Evolutionary conservation across 1,140 invertebrate genomes (phyloP).

Genomic region (Charaxes varanes): DNA sequence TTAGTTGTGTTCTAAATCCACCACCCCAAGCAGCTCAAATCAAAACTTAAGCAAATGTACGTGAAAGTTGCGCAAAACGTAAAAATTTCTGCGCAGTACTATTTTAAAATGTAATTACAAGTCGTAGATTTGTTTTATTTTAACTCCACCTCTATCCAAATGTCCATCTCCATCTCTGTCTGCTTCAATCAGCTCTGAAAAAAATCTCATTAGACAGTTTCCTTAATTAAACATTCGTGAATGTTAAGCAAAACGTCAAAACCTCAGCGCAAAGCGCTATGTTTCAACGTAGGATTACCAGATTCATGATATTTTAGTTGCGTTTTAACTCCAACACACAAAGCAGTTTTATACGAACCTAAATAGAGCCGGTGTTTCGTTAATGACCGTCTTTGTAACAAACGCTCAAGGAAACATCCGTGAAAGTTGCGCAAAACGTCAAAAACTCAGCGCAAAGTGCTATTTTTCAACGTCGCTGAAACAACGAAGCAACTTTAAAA

Average conservation of each 20-base stretch:
- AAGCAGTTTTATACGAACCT: slow-evolving; percentile 15
- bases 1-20: slow-evolving; percentile 18
- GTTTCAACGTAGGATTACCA: slow-evolving; percentile 54
- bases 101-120: too few species aligned
- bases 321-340: slow-evolving; percentile 13
- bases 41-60: slow-evolving; percentile 28
- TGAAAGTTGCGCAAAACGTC: slow-evolving; percentile 30
- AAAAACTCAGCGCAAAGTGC: slow-evolving; percentile 40
- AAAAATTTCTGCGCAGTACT: too few species aligned
- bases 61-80: slow-evolving; percentile 26
- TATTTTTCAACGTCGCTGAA: slow-evolving; percentile 52
- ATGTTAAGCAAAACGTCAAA: too few species aligned
- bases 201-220: too few species aligned
- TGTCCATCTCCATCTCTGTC: too few species aligned
- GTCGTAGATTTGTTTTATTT: too few species aligned
- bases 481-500: slow-evolving; percentile 40
- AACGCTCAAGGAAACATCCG: slow-evolving; percentile 29
- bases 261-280: slow-evolving; percentile 43
- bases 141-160: too few species aligned
- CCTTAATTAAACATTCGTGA: too few species aligned
- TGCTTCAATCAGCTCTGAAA: too few species aligned
- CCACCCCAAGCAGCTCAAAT: slow-evolving; percentile 8
- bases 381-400: slow-evolving; percentile 35
- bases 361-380: slow-evolving; percentile 30
- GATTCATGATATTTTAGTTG: slow-evolving; percentile 6